These are phyloP conservation scores for Paraplagusia blochii DNA, from an alignment of 2,113 vertebrate species.

Conservation along the genomic window DNA sequence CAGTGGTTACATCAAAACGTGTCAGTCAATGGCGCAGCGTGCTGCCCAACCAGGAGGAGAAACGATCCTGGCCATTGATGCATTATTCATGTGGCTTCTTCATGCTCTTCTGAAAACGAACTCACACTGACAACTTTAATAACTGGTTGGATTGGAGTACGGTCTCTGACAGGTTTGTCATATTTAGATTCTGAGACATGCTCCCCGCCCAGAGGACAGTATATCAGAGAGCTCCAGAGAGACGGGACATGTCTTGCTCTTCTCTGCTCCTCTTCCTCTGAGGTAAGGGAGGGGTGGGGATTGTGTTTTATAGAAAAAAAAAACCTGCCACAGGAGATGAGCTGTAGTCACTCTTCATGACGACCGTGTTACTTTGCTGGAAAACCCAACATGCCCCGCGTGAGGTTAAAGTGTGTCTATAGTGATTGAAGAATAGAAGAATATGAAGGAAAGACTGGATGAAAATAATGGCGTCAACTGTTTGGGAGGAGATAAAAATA, in stretches of 20 bases:
- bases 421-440: not conserved
- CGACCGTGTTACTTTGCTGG: constrained; percentile 2
- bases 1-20: constrained; percentile 24
- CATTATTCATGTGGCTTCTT: constrained; percentile 11
- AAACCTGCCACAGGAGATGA: constrained; percentile 9
- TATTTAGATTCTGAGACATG: constrained; percentile 5
- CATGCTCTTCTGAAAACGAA: constrained; percentile 7
- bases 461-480: not conserved
- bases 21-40: constrained; percentile 25
- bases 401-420: no score
- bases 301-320: not conserved
- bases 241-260: not conserved
- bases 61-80: not conserved
- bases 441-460: not conserved
- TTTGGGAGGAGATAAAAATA: no score
- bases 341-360: constrained; percentile 3
- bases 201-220: not conserved
- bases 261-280: not conserved
- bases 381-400: no score
- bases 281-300: not conserved
- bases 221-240: constrained; percentile 1
- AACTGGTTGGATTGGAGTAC: not conserved
- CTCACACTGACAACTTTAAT: not conserved
- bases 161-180: constrained; percentile 4
- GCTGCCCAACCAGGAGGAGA: not conserved